Conservation (phyloP, 35 echinoderm and acorn worm species). For the Heliocidaris tuberculata region DNA sequence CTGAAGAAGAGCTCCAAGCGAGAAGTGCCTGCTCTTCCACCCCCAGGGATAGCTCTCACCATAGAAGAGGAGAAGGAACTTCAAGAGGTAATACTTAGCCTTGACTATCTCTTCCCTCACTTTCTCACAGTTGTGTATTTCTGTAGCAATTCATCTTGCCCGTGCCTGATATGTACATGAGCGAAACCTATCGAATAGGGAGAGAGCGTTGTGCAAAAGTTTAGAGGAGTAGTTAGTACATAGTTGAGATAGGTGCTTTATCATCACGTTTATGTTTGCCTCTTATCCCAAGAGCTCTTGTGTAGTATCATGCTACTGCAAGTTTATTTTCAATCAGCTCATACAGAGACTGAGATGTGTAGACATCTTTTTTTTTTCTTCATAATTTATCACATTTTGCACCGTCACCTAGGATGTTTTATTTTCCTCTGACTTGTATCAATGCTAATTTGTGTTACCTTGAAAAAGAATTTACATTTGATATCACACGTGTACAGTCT, state of each 20-base stretch:
- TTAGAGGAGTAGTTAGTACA: not conserved
- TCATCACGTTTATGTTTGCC: not conserved
- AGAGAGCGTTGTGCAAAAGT: not conserved
- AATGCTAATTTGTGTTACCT: not conserved
- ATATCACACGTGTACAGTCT: not conserved
- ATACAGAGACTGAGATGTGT: not conserved
- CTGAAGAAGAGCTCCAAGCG: slow-evolving; percentile 69
- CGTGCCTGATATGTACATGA: not conserved
- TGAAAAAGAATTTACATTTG: not conserved
- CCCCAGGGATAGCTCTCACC: slow-evolving; percentile 45
- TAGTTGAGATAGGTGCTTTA: not conserved
- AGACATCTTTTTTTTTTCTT: not conserved
- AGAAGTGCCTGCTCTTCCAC: slow-evolving; percentile 47
- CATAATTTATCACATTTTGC: not conserved
- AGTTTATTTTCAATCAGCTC: not conserved
- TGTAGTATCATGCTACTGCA: not conserved
- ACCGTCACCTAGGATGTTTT: not conserved
- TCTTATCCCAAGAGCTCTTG: not conserved
- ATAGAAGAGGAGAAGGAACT: slow-evolving; percentile 62
- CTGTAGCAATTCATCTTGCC: not conserved
- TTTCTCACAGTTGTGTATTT: not conserved
- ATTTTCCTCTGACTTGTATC: not conserved
- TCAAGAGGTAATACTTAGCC: slow-evolving; percentile 61
- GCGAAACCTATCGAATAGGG: not conserved
- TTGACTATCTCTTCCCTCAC: not conserved